Base-by-base conservation (phyloP, 2,888 invertebrate genomes). In the Acrobasis consociella region DNA sequence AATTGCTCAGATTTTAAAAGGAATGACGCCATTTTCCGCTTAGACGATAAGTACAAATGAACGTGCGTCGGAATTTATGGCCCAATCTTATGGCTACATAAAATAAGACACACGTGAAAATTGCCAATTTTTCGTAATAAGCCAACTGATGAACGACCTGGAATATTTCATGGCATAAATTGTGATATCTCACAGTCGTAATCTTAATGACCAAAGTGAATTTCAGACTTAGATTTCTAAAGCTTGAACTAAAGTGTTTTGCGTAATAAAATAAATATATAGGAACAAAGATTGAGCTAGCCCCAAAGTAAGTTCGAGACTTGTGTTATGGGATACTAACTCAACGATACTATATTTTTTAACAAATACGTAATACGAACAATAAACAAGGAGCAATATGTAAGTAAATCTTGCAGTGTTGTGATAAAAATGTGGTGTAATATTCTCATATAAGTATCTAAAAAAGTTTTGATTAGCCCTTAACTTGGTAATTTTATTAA, bases 91-190 rank as follows among this genome's bases (percentile, higher is more conserved):
- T 77, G 82, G 80, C 82, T 81, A 83, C 85, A 83, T 83, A 83
- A 85, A 86, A 83, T 82, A 83, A 85, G 86, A 86, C 86, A 87
- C 80, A 88, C 88, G 85, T 87, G 89, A 89, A 91, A 90, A 91
- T 92, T 91, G 89, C 77, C 92, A 86, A 91, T 91, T 89, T 82
- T 82, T 91, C 87, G 87, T 90, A 87, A 89, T 90, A 89, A 89
- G 77, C 77, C 72, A 73, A 67, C 73, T 75, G 75, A 77, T 75
- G 80, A 49, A 62, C 49, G 49, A 49, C 31, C 11, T 42, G 8
- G 22, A 46, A 61, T 62, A 55, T 62, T 49, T 55, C 53, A 49
- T n/a, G n/a, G 51, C 42, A 50, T 60, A 38, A 60, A 60, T 60
- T 51, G 51, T 51, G 60, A 39, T 60, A 22, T 39, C 60, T 51